Evolutionary conservation across 2,113 vertebrate species (phyloP).

Genomic region (Mungos mungo): DNA sequence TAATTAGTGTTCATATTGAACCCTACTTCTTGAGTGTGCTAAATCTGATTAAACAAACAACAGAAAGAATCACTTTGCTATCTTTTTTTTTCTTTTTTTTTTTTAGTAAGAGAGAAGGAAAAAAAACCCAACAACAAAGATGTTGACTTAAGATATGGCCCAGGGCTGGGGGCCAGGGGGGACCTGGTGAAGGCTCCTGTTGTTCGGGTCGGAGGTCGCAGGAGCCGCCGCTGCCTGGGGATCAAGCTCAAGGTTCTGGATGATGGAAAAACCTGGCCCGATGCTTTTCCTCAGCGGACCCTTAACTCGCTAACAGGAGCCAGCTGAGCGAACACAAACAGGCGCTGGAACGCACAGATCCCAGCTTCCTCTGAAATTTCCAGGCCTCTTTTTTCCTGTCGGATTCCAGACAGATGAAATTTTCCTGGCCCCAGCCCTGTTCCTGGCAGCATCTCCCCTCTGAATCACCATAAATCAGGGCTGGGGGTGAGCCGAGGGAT

Average conservation of each 20-base stretch:
- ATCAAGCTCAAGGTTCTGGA: constrained; percentile 81
- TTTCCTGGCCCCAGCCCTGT: constrained; percentile 90
- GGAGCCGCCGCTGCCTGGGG: constrained; percentile 81
- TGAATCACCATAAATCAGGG: constrained; percentile 83
- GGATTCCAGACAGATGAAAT: constrained; percentile 98
- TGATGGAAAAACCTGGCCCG: constrained; percentile 87
- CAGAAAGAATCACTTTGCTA: neutral
- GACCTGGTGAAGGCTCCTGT: constrained; percentile 66
- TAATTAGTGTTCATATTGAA: neutral
- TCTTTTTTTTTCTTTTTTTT: neutral
- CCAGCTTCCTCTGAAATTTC: constrained; percentile 95
- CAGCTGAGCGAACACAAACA: constrained; percentile 89
- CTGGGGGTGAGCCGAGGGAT: constrained; percentile 60
- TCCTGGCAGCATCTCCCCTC: constrained; percentile 83
- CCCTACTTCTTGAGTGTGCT: constrained; percentile 28
- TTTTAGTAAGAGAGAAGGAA: constrained; percentile 4
- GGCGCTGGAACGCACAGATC: constrained; percentile 90
- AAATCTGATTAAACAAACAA: constrained; percentile 58
- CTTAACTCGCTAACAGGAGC: constrained; percentile 79
- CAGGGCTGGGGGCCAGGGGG: neutral
- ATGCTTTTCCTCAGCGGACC: constrained; percentile 85
- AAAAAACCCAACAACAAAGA: constrained; percentile 41
- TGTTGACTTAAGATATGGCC: constrained; percentile 64
- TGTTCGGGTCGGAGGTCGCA: constrained; percentile 74
- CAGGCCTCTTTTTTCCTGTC: constrained; percentile 92